Evolutionary conservation across 2,113 vertebrate genomes (phyloP).

Genomic region (Barbus barbus): DNA sequence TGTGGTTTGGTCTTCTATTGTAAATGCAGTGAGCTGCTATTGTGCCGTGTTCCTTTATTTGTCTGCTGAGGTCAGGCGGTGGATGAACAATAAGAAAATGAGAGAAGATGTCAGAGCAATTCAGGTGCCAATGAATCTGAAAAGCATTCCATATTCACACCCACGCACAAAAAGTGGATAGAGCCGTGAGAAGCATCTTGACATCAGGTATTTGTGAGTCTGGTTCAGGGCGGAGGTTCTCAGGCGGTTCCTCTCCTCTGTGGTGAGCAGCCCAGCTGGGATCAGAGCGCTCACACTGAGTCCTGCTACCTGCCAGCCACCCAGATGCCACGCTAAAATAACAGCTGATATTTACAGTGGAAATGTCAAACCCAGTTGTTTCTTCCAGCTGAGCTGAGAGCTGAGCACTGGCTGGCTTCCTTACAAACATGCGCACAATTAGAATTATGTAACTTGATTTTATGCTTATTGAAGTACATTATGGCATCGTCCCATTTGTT

Average conservation of each 20-base stretch:
- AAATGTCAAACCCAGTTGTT: conserved; percentile 61
- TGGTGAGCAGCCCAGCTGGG: conserved; percentile 47
- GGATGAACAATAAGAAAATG: conserved; percentile 26
- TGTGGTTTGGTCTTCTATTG: not conserved
- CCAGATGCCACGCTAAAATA: conserved; percentile 59
- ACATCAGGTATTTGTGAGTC: not conserved
- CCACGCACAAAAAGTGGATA: not conserved
- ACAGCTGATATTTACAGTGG: conserved; percentile 61
- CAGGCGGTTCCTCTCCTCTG: conserved; percentile 35
- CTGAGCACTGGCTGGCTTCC: conserved; percentile 23
- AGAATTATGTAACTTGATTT: conserved; percentile 38
- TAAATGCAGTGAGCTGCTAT: conserved; percentile 15
- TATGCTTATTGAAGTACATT: conserved; percentile 33
- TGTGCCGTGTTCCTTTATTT: conserved; percentile 8
- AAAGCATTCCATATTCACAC: not conserved
- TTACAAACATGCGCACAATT: not conserved
- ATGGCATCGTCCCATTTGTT: conserved; percentile 2
- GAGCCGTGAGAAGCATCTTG: not conserved
- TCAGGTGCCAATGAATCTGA: not conserved
- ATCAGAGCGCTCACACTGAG: conserved; percentile 56
- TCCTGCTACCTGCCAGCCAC: conserved; percentile 49
- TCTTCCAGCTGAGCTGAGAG: conserved; percentile 53
- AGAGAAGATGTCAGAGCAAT: conserved; percentile 9
- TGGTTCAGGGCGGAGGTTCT: conserved; percentile 12
- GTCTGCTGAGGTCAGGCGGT: not conserved